Evolutionary conservation across 2,113 vertebrate genomes (phyloP).

Genomic region (Pandion haliaetus): DNA sequence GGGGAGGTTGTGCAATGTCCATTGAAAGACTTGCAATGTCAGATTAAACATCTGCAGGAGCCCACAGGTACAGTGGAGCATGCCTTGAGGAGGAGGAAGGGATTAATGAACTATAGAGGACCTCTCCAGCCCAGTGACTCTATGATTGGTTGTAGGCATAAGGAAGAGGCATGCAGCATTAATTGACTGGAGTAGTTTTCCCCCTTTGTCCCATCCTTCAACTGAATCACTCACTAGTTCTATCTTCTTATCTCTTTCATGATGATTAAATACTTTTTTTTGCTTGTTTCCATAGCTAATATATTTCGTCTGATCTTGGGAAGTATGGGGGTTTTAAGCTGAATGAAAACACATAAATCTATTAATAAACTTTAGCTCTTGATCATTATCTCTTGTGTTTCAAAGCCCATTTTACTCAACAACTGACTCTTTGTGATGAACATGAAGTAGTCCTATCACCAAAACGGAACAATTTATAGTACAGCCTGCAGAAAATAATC

Average conservation of each 20-base stretch:
- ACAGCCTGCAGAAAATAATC: neutral
- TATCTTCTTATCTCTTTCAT: constrained; percentile 31
- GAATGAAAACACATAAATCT: constrained; percentile 25
- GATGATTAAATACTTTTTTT: constrained; percentile 14
- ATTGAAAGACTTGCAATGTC: fast-evolving
- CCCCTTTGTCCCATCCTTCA: neutral
- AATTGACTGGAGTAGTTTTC: neutral
- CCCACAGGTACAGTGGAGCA: neutral
- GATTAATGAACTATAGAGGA: neutral
- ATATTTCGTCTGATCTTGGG: constrained; percentile 48
- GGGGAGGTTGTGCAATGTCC: neutral
- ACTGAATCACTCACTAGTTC: neutral
- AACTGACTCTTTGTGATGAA: neutral
- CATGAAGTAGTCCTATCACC: neutral
- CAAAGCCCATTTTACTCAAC: constrained; percentile 7
- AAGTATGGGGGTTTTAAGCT: neutral
- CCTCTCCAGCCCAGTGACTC: neutral
- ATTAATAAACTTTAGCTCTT: constrained; percentile 14
- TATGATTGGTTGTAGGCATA: neutral
- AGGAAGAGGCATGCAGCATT: neutral
- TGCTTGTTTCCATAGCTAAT: constrained; percentile 27
- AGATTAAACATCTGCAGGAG: neutral
- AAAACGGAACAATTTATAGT: neutral
- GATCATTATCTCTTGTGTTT: constrained; percentile 7
- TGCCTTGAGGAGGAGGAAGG: neutral